A percentile compares a stretch with the other conserved stretches of the same genome.
These are phyloP conservation scores for Epinotia demarniana DNA, from an alignment of 2,888 invertebrate genomes.

Conservation along the genomic window DNA sequence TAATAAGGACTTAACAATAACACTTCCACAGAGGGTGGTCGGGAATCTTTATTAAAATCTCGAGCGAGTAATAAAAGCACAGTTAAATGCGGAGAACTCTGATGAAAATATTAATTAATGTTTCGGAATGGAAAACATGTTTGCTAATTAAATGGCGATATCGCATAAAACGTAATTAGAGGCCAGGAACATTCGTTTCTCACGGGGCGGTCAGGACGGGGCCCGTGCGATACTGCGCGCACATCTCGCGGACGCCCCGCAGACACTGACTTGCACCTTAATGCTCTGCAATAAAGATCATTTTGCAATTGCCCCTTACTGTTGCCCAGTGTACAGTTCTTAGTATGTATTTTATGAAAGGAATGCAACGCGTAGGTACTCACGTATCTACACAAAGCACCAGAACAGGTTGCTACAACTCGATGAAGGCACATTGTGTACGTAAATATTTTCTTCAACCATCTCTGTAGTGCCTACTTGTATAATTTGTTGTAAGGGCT, in stretches of 20 bases:
- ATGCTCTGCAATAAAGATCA: conserved; percentile 11
- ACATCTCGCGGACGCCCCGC: conserved; percentile 41
- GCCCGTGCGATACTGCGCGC: conserved; percentile 55
- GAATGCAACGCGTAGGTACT: conserved; percentile 70
- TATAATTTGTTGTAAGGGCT: conserved; percentile 59
- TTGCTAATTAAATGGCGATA: conserved; percentile 85
- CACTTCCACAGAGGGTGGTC: conserved; percentile 78
- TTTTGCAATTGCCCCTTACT: neutral
- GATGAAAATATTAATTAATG: conserved; percentile 85
- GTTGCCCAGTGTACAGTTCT: conserved; percentile 51
- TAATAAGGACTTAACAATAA: conserved; percentile 77
- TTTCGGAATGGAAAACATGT: conserved; percentile 83
- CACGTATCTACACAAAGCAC: conserved; percentile 72
- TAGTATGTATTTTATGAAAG: conserved; percentile 64
- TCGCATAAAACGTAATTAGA: conserved; percentile 84
- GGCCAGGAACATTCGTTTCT: conserved; percentile 80
- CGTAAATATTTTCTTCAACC: conserved; percentile 61
- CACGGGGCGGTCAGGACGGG: conserved; percentile 63
- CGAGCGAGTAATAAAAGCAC: conserved; percentile 82
- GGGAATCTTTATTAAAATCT: conserved; percentile 84
- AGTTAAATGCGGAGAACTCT: conserved; percentile 82
- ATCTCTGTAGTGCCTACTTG: conserved; percentile 65
- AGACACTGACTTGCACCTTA: conserved; percentile 27
- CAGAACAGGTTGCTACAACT: conserved; percentile 48
- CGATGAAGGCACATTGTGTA: conserved; percentile 59